These are phyloP conservation scores for Parasteatoda tepidariorum DNA, from an alignment of 1,140 invertebrate species.

Conservation along the genomic window DNA sequence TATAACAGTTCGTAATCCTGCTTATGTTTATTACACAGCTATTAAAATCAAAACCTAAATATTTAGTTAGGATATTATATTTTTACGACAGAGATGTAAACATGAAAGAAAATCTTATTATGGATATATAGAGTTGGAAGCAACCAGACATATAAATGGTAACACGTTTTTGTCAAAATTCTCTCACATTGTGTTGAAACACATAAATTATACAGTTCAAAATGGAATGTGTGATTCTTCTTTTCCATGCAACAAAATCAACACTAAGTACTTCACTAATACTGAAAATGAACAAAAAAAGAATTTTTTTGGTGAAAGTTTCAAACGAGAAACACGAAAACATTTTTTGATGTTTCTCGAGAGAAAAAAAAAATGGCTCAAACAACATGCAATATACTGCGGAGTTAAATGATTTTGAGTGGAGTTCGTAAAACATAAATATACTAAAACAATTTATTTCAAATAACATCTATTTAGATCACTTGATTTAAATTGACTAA, in stretches of 20 bases:
- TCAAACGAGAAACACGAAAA: not conserved
- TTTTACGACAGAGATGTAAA: too few relatives aligned
- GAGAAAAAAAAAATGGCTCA: not conserved
- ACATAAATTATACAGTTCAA: conserved; percentile 39
- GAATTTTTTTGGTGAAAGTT: not conserved
- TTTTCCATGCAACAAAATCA: not conserved
- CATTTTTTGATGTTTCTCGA: not conserved
- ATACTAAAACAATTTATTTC: too few relatives aligned
- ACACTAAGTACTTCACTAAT: not conserved
- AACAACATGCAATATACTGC: not conserved
- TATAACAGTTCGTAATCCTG: too few relatives aligned
- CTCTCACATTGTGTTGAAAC: conserved; percentile 31
- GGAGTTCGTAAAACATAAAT: too few relatives aligned
- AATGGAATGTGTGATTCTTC: conserved; percentile 44
- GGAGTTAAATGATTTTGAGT: not conserved
- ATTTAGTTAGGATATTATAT: too few relatives aligned
- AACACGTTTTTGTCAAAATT: conserved; percentile 44
- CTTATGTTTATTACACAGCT: too few relatives aligned
- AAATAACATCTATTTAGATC: too few relatives aligned
- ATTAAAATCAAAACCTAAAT: too few relatives aligned
- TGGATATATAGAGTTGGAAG: too few relatives aligned
- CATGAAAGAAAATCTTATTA: too few relatives aligned
- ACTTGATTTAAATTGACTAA: too few relatives aligned
- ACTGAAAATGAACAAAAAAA: not conserved
- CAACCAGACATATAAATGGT: not conserved